phyloP scores from a whole-genome alignment of 2,113 vertebrate genomes.

The Chelonoidis abingdonii region DNA sequence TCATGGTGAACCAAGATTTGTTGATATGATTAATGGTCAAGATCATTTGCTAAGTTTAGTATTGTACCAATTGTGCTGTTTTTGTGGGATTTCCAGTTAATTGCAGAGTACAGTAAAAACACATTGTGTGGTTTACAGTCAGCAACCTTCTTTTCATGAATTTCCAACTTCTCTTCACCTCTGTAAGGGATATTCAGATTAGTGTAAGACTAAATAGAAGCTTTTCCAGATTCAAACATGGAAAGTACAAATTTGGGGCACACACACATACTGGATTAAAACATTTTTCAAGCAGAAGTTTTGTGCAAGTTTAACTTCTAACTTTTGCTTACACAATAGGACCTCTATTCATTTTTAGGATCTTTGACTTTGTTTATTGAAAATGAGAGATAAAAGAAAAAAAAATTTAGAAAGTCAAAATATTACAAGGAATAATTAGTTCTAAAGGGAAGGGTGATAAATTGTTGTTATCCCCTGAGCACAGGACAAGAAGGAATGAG shows the following conservation, averaged over 20 bases:
- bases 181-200: neutral
- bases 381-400: neutral
- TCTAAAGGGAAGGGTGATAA: neutral
- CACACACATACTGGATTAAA: neutral
- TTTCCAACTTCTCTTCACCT: neutral
- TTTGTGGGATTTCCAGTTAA: constrained; percentile 31
- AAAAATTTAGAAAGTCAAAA: neutral
- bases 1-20: neutral
- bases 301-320: neutral
- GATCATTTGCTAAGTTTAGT: constrained; percentile 12
- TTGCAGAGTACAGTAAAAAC: neutral
- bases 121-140: neutral
- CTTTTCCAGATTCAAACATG: neutral
- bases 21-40: constrained; percentile 6
- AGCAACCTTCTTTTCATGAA: neutral
- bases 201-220: neutral
- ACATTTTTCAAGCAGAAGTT: neutral
- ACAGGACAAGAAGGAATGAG: too few relatives aligned
- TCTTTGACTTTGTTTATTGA: neutral
- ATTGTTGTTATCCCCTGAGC: too few relatives aligned
- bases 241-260: neutral
- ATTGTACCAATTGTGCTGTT: constrained; percentile 7
- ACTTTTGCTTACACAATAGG: neutral
- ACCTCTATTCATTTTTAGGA: neutral
- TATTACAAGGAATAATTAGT: neutral